These are phyloP conservation scores for Quadriops clusia DNA, from an alignment of 2,888 invertebrate genomes.

Conservation along the genomic window DNA sequence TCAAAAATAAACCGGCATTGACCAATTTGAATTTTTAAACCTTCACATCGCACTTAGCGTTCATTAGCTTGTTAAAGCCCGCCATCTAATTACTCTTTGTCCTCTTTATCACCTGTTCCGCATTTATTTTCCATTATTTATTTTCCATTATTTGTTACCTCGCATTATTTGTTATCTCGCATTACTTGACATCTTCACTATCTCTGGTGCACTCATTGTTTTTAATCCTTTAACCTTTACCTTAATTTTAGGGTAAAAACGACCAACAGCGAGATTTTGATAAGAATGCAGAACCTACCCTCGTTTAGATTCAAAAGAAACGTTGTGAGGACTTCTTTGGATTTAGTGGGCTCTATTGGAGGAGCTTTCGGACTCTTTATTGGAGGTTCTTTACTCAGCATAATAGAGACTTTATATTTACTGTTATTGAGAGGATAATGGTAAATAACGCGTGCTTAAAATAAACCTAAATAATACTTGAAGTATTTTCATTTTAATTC, in stretches of 20 bases:
- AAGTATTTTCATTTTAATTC: no score
- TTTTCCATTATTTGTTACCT: background rate
- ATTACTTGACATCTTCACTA: slow-evolving; percentile 1
- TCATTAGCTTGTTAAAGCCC: background rate
- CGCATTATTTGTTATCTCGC: background rate
- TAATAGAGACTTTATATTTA: slow-evolving; percentile 45
- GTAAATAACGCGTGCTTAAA: background rate
- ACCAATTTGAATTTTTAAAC: no score
- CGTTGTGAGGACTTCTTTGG: slow-evolving; percentile 47
- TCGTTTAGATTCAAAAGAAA: slow-evolving; percentile 45
- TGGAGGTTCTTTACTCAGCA: slow-evolving; percentile 47
- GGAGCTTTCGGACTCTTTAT: slow-evolving; percentile 50
- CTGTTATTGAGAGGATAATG: slow-evolving; percentile 37
- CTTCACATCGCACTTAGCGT: background rate
- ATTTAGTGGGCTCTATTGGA: slow-evolving; percentile 53
- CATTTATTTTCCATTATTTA: background rate
- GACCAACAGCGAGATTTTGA: slow-evolving; percentile 30
- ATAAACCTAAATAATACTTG: no score
- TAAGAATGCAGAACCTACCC: slow-evolving; percentile 44
- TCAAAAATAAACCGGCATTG: no score
- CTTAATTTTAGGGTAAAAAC: slow-evolving; percentile 16
- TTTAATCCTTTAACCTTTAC: slow-evolving; percentile 1
- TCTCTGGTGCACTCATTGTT: no score
- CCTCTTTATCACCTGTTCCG: background rate
- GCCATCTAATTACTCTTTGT: background rate